Evolutionary conservation across 2,797 vertebrate species (phyloP).

Genomic region (Odontamblyopus lacepedii): DNA sequence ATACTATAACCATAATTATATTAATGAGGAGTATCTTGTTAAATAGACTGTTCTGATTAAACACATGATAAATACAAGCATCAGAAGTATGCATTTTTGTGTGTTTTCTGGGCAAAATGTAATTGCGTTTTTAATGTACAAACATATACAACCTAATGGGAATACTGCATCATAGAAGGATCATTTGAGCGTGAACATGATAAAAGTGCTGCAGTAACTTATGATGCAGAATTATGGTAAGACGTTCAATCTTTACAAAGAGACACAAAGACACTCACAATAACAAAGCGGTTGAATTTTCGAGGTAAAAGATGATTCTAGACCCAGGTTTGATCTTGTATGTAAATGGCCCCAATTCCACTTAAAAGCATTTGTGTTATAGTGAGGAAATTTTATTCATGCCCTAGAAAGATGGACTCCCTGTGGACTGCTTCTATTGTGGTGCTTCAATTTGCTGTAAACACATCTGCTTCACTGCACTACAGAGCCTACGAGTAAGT

Average conservation of each 20-base stretch:
- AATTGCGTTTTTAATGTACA: too few species aligned
- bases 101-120: too few species aligned
- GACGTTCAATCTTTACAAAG: background rate
- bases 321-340: conserved; percentile 32
- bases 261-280: background rate
- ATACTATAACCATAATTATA: too few species aligned
- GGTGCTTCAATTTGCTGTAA: background rate
- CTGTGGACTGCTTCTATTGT: conserved; percentile 19
- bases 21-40: too few species aligned
- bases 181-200: background rate
- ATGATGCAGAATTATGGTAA: background rate
- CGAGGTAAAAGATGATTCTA: conserved; percentile 29
- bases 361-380: conserved; percentile 52
- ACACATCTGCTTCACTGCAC: background rate
- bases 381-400: conserved; percentile 57
- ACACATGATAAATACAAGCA: background rate
- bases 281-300: background rate
- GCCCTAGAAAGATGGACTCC: conserved; percentile 33
- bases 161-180: background rate
- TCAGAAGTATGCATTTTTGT: too few species aligned
- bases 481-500: background rate
- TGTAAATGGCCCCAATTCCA: conserved; percentile 36
- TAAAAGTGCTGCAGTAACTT: background rate
- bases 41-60: background rate
- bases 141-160: background rate